Conservation (phyloP, 1,140 invertebrate species). For the Orussus abietinus region DNA sequence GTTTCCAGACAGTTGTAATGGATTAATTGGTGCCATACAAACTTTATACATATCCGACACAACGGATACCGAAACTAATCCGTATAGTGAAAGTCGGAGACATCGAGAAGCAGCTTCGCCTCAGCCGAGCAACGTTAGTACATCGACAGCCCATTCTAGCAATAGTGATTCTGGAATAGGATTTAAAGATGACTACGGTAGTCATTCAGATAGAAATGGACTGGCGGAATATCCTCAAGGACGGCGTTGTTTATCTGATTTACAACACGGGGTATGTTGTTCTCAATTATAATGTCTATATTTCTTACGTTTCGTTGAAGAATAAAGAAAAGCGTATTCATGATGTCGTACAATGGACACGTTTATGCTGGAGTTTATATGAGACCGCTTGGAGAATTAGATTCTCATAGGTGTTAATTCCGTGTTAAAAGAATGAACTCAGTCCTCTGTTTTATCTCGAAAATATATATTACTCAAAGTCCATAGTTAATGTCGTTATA, state of each 20-base stretch:
- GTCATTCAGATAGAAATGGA: slow-evolving; percentile 76
- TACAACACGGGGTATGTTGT: slow-evolving; percentile 39
- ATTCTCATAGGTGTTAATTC: too few relatives aligned
- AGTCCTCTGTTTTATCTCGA: too few relatives aligned
- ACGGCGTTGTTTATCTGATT: slow-evolving; percentile 20
- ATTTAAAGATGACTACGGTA: slow-evolving; percentile 80
- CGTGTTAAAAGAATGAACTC: too few relatives aligned
- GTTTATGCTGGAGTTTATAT: too few relatives aligned
- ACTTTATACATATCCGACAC: slow-evolving; percentile 52
- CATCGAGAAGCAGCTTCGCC: slow-evolving; percentile 65
- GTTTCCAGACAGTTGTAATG: slow-evolving; percentile 85
- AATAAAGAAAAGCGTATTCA: too few relatives aligned
- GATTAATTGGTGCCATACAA: slow-evolving; percentile 70
- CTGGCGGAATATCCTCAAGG: slow-evolving; percentile 70
- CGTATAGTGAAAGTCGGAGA: slow-evolving; percentile 39
- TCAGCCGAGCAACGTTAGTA: slow-evolving; percentile 76
- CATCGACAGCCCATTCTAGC: slow-evolving; percentile 80
- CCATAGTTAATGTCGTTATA: too few relatives aligned
- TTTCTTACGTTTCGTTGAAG: too few relatives aligned
- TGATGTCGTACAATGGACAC: too few relatives aligned
- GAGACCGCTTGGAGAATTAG: too few relatives aligned
- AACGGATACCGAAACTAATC: slow-evolving; percentile 31
- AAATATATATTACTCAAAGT: too few relatives aligned
- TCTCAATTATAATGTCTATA: too few relatives aligned
- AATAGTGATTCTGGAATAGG: slow-evolving; percentile 95